These are phyloP conservation scores for Motacilla tschutschensis DNA, from an alignment of 2,113 vertebrate species.

Conservation along the genomic window DNA sequence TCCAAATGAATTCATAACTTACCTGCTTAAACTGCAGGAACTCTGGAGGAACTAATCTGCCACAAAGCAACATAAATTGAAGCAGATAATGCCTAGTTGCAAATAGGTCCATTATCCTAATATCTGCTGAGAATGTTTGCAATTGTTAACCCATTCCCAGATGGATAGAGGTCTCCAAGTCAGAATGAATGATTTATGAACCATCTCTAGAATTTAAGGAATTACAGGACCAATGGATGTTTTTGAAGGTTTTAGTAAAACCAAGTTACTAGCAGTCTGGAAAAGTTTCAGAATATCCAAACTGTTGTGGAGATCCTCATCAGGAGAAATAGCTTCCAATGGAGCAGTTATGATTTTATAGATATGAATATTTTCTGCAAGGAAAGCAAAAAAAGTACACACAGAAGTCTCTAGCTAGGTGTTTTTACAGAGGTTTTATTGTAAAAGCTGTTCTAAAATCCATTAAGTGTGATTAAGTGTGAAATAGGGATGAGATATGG, in stretches of 20 bases:
- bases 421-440: background rate
- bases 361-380: background rate
- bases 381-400: background rate
- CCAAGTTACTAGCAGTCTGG: accelerated
- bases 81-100: background rate
- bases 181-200: background rate
- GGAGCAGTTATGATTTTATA: background rate
- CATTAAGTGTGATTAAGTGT: background rate
- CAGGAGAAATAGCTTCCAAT: background rate
- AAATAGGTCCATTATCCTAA: background rate
- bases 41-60: background rate
- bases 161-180: background rate
- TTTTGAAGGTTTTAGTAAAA: background rate
- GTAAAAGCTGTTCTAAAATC: background rate
- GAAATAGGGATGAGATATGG: background rate
- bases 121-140: background rate
- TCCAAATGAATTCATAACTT: background rate
- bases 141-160: background rate
- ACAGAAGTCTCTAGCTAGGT: background rate
- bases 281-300: background rate
- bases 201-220: background rate
- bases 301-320: background rate
- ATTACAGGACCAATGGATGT: background rate
- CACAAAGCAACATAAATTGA: background rate
- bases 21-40: background rate